Evolutionary conservation across 30 jellyfish, hydroid and myxozoan species (phyloP), one percentile per base, ranked within the genome.

Genomic region (Nemopilema nomurai): DNA sequence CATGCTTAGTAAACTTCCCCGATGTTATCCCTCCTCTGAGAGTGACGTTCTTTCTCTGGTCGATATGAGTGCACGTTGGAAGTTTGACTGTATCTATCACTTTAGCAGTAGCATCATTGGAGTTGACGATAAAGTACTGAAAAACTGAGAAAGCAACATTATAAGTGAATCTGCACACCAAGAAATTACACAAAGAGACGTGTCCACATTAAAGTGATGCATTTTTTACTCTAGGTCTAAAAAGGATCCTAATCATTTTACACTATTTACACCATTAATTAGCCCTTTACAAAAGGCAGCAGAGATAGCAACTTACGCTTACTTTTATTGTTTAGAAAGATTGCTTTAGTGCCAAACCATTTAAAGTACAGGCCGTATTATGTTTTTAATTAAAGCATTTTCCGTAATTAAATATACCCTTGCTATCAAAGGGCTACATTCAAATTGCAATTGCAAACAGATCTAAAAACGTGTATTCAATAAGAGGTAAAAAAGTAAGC

Each of bases 41-140:
- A 1, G 98, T 92, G 28, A 92, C 98, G 70, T 92, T 92, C 67
- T 92, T 76, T 67, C 87, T 69, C 71, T 79, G 96, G 64, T 92
- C 98, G 74, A 92, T 66, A 71, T 92, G 98, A 19, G 98, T 83
- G 83, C 98, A 92, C 23, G 98, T 92, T 18, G 98, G 98, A 63
- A 92, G 90, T 49, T 92, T 92, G 67, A 92, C 98, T 0, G 98
- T 92, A 86, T 92, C 98, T 49, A 92, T 92, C 70, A 92, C 98
- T 76, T 92, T 92, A 18, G 98, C 94, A 17, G 98, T 92, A 18
- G 94, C 97, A 81, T 92, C 98, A 32, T 92, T 87, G 18, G 92
- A 87, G 85, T 92, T 92, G 67, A 92, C 98, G 41, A 92, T 92
- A 82, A 92, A 92, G 62, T 92, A 92, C 68, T 92, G 98, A 81